phyloP scores from a whole-genome alignment of 2,888 invertebrate species.

The Tetanocera ferruginea region DNA sequence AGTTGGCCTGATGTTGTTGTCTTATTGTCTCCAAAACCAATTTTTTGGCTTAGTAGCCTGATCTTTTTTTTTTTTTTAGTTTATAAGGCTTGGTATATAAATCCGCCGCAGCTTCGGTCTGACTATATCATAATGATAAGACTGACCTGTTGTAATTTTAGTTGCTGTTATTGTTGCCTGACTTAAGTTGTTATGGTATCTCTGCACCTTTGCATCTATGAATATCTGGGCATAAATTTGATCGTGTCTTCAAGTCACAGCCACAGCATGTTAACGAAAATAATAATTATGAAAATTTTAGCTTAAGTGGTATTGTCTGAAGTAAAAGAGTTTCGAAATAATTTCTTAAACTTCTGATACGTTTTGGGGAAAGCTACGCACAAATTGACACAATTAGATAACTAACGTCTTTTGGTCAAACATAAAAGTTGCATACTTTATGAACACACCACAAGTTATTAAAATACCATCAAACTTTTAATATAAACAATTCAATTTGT shows the following conservation, averaged over 20 bases:
- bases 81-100: not conserved
- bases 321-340: no score
- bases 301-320: no score
- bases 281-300: no score
- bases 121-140: conserved; percentile 18
- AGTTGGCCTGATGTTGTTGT: conserved; percentile 10
- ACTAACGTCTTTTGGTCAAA: no score
- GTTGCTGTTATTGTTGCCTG: not conserved
- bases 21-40: not conserved
- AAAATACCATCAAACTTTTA: no score
- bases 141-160: conserved; percentile 18
- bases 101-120: not conserved
- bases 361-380: not conserved
- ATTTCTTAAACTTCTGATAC: not conserved
- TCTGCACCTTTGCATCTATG: not conserved
- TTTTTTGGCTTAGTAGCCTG: not conserved
- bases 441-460: no score
- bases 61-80: not conserved
- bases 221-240: not conserved
- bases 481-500: no score
- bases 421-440: no score
- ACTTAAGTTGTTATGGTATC: not conserved
- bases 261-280: not conserved
- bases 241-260: not conserved
- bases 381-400: no score